Percentiles rank a stretch among this genome's conserved stretches.
phyloP scores from a whole-genome alignment of 2,797 vertebrate genomes.

The Karalla daura region DNA sequence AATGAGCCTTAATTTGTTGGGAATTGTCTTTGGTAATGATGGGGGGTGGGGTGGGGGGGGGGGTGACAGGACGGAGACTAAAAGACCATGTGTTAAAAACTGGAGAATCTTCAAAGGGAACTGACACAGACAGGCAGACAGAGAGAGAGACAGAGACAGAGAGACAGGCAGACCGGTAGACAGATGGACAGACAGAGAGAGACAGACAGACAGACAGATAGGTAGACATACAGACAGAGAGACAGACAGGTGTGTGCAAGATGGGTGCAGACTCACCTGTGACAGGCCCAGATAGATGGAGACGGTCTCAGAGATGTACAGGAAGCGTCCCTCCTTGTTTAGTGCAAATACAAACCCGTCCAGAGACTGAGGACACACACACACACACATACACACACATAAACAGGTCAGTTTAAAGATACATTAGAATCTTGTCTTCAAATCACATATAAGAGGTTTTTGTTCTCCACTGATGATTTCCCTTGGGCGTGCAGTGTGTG shows the following conservation, averaged over 20 bases:
- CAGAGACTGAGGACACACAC: slow-evolving; percentile 88
- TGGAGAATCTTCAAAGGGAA: no score
- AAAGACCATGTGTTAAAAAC: no score
- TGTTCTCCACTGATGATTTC: no score
- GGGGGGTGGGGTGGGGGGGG: background rate
- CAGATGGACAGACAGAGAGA: background rate
- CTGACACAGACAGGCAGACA: slow-evolving; percentile 2
- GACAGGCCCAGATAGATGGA: slow-evolving; percentile 99
- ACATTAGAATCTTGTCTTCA: no score
- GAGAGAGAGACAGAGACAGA: slow-evolving; percentile 17
- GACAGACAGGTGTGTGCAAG: background rate
- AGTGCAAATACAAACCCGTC: slow-evolving; percentile 99
- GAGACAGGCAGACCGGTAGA: background rate
- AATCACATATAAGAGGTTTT: no score
- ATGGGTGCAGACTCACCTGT: slow-evolving; percentile 97
- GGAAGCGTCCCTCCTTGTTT: slow-evolving; percentile 99
- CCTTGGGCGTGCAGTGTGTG: no score
- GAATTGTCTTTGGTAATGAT: slow-evolving; percentile 72
- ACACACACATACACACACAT: slow-evolving; percentile 17
- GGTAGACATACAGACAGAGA: background rate
- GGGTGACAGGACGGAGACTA: background rate
- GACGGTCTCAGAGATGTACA: slow-evolving; percentile 99
- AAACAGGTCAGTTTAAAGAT: no score
- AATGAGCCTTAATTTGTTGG: slow-evolving; percentile 79
- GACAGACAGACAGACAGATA: background rate